Conservation (phyloP, 2,113 vertebrate genomes). For the Otus sunia region DNA sequence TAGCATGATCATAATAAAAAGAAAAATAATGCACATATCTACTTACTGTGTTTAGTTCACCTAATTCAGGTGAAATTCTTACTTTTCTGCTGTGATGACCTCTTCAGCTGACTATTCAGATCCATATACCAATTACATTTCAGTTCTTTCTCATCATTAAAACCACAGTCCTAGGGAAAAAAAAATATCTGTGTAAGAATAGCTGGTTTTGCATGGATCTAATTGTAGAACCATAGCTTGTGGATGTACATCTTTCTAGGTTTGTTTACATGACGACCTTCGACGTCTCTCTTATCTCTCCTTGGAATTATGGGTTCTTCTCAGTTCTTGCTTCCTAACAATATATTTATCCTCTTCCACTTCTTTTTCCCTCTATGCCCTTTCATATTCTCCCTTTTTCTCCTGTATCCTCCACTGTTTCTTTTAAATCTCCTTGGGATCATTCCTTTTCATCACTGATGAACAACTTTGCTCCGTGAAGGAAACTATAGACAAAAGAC, state of each 20-base stretch:
- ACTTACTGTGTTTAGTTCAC: neutral
- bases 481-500: neutral
- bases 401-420: neutral
- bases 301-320: neutral
- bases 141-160: neutral
- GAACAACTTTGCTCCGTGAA: neutral
- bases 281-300: neutral
- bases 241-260: neutral
- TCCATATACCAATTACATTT: neutral
- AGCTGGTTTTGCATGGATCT: neutral
- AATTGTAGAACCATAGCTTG: neutral
- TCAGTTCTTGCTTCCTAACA: neutral
- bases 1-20: neutral
- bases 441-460: neutral
- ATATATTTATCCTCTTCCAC: neutral
- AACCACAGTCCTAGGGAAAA: neutral
- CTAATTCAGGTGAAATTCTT: neutral
- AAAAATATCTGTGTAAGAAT: accelerated
- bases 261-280: neutral
- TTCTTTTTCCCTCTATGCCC: accelerated
- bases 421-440: neutral
- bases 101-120: neutral
- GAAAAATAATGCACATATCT: neutral
- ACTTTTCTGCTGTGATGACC: neutral
- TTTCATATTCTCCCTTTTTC: neutral